Evolutionary conservation across 2,797 vertebrate species (phyloP).

Genomic region (Hypotaenidia okinawae): DNA sequence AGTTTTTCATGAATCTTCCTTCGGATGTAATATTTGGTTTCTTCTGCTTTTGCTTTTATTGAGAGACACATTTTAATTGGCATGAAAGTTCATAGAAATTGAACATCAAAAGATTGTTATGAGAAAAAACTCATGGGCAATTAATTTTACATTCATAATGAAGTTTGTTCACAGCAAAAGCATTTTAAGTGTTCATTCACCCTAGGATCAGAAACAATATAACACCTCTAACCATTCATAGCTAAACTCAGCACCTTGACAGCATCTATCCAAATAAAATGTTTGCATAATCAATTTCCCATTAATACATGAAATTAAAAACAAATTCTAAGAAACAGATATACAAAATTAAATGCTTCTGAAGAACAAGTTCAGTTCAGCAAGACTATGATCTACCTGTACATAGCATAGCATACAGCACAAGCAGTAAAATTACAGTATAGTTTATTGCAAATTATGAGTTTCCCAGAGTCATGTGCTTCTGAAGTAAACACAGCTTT

Average conservation of each 20-base stretch:
- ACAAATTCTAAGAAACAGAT: neutral
- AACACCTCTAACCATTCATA: neutral
- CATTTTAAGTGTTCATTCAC: neutral
- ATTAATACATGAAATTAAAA: neutral
- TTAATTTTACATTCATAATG: constrained; percentile 1
- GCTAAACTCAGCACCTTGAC: neutral
- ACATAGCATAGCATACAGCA: rapidly evolving
- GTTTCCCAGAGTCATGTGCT: neutral
- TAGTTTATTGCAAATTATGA: neutral
- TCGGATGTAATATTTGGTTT: neutral
- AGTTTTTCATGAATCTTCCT: neutral
- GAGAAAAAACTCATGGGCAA: neutral
- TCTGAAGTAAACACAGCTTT: neutral
- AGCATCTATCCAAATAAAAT: neutral
- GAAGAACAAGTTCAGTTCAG: neutral
- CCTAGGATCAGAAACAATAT: neutral
- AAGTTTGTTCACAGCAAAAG: neutral
- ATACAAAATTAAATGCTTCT: neutral
- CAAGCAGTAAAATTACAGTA: neutral
- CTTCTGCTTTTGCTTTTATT: neutral
- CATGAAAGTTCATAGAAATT: neutral
- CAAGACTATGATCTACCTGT: neutral
- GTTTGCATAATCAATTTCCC: neutral
- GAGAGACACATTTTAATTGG: neutral
- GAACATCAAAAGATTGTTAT: neutral